A percentile compares a stretch with the other conserved stretches of the same genome.
phyloP scores from a whole-genome alignment of 1,140 invertebrate species.

The Sesamia nonagrioides region DNA sequence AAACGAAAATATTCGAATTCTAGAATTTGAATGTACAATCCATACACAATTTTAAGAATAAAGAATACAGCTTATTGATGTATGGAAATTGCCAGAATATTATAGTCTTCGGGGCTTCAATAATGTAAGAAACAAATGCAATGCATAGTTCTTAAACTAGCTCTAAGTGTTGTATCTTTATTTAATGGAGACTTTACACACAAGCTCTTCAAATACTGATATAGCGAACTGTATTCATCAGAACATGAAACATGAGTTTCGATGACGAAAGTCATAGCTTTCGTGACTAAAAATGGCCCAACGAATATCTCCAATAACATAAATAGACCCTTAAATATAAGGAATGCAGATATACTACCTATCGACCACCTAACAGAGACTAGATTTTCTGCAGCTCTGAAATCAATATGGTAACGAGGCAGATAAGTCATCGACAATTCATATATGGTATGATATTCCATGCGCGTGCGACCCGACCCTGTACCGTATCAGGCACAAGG shows the following conservation, averaged over 20 bases:
- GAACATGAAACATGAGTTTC: neutral
- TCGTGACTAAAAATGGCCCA: neutral
- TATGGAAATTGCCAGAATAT: too few species aligned
- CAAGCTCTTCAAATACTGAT: neutral
- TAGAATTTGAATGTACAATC: too few species aligned
- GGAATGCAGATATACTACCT: neutral
- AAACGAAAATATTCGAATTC: too few species aligned
- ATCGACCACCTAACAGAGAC: neutral
- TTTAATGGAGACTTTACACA: neutral
- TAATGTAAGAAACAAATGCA: too few species aligned
- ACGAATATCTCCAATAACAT: neutral
- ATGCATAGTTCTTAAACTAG: neutral
- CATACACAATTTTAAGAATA: too few species aligned
- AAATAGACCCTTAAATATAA: neutral
- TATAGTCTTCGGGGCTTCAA: neutral
- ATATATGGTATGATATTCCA: slow-evolving; percentile 49
- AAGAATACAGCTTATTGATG: too few species aligned
- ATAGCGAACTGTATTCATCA: neutral
- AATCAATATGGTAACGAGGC: slow-evolving; percentile 10
- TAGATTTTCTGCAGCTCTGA: slow-evolving; percentile 1
- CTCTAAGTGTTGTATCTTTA: neutral
- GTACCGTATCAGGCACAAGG: slow-evolving; percentile 54
- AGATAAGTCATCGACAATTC: slow-evolving; percentile 17
- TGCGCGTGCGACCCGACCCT: slow-evolving; percentile 59
- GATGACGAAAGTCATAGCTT: neutral